phyloP scores from a whole-genome alignment of 2,797 vertebrate genomes.

The Capromys pilorides region DNA sequence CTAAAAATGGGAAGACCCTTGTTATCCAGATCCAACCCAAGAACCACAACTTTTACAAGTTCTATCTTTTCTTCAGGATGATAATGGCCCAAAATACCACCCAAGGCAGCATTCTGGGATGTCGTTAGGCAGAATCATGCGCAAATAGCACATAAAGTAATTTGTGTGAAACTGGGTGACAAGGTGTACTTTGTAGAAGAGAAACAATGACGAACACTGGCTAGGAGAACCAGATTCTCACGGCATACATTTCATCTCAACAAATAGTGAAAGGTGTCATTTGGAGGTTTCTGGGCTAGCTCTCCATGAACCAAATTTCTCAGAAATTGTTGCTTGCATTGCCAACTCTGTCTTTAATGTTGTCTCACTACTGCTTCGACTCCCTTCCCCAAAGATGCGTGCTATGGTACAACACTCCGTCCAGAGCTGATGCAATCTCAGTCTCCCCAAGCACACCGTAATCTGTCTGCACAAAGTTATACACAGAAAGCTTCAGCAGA shows the following conservation, averaged over 20 bases:
- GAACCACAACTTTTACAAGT: not conserved
- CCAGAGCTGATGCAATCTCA: constrained; percentile 69
- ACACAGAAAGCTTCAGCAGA: constrained; percentile 18
- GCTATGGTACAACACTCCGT: constrained; percentile 69
- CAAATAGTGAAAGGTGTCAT: constrained; percentile 73
- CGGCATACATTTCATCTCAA: constrained; percentile 76
- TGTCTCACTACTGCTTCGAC: constrained; percentile 77
- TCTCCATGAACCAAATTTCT: constrained; percentile 80
- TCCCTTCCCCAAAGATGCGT: constrained; percentile 70
- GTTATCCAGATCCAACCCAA: not conserved
- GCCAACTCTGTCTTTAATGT: constrained; percentile 80
- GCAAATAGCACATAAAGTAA: constrained; percentile 71
- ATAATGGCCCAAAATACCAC: not conserved
- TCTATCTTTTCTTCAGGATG: not conserved
- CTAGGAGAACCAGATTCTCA: constrained; percentile 67
- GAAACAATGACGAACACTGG: constrained; percentile 47
- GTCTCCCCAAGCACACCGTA: constrained; percentile 71
- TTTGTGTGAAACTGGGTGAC: constrained; percentile 71
- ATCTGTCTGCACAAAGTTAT: constrained; percentile 53
- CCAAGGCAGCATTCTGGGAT: not conserved
- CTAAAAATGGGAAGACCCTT: not conserved
- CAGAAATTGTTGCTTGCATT: constrained; percentile 71
- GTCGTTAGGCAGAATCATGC: constrained; percentile 52
- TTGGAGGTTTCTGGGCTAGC: constrained; percentile 76
- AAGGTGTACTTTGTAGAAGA: constrained; percentile 70